Evolutionary conservation across 2,797 vertebrate genomes (phyloP), one percentile per base, ranked within the genome.

Genomic region (Siniperca obscura): DNA sequence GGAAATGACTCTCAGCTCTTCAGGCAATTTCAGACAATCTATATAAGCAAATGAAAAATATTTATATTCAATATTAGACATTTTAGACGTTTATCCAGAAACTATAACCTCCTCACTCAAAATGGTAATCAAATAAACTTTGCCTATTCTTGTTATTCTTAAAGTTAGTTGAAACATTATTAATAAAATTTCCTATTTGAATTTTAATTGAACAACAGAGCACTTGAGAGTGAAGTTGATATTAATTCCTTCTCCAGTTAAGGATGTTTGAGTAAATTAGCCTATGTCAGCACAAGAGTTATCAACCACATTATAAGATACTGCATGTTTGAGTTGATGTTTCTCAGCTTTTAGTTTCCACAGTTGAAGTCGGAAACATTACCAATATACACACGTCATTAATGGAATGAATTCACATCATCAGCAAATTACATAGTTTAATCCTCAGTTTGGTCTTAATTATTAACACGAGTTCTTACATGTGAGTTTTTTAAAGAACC

Each of bases 191-290:
- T 90, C 71, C 81, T 78, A 88, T 93, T 89, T 81, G 60, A 80
- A 78, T 92, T 95, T 92, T 91, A 91, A 92, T 93, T 87, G 80
- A 89, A 87, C 81, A 87, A 86, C 71, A 80, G 76, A 85, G 76
- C 77, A 65, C 79, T 87, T 73, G 70, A 82, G 80, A 83, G 80
- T 27, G n/a, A 78, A 81, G 80, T 81, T 78, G 76, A 91, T 92
- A 81, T 88, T 87, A 87, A 91, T 91, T 92, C 87, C 76, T 76
- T 86, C 83, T 85, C 74, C 71, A 77, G 84, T 93, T 87, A 81
- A 80, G 81, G 83, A 90, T 90, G 83, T 91, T 91, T 92, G 88
- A 94, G 81, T 53, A 90, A 94, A 93, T 90, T 69, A 89, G 80
- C 75, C 77, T 74, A 71, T 81, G 92, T 95, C 93, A 94, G 93